Evolutionary conservation across 2,113 vertebrate species (phyloP), one percentile per base, ranked within the genome.

Genomic region (Heterocephalus glaber): DNA sequence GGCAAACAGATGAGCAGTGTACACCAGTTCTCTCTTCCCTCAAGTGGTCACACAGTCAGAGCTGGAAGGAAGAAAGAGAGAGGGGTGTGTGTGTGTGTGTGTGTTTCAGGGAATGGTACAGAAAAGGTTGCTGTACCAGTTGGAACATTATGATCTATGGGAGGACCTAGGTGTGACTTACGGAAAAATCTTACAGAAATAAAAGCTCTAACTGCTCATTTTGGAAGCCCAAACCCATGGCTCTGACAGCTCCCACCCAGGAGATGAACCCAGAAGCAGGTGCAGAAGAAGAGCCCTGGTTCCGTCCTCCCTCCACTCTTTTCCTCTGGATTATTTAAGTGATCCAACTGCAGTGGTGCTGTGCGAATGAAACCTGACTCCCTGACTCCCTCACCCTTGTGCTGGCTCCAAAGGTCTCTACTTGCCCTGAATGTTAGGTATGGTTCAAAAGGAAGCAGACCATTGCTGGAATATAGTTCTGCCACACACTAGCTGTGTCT

Each of bases 171-270:
- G 1, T 86, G 5, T 92, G 41, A 72, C 56, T 77, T 79, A 56
- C 44, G 54, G 22, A 81, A 90, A 90, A 61, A 49, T 76, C 3
- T 28, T 65, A 79, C 1, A 81, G 66, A 26, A 89, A 92, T 33
- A 13, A 24, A 83, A 84, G 30, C 38, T 68, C 7, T 66, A 9
- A 12, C 8, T 47, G 58, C 92, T 84, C 5, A 41, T 54, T 79
- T 77, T 58, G 28, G 20, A 82, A 95, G 56, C 47, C 5, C 9
- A 44, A 3, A 1, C 1, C 6, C 0, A 0, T 41, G 76, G 41
- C 2, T 38, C 80, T 54, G 47, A 72, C 11, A 20, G 58, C 10
- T 30, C 52, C 33, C 26, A 26, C 33, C 26, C 4, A 47, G n/a
- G 63, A 68, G 41, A 81, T 20, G 38, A 85, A 89, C 16, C 66